Percentiles rank a stretch among this genome's conserved stretches.
Evolutionary conservation across 2,888 invertebrate species (phyloP).

Genomic region (Mimachlamys varia): DNA sequence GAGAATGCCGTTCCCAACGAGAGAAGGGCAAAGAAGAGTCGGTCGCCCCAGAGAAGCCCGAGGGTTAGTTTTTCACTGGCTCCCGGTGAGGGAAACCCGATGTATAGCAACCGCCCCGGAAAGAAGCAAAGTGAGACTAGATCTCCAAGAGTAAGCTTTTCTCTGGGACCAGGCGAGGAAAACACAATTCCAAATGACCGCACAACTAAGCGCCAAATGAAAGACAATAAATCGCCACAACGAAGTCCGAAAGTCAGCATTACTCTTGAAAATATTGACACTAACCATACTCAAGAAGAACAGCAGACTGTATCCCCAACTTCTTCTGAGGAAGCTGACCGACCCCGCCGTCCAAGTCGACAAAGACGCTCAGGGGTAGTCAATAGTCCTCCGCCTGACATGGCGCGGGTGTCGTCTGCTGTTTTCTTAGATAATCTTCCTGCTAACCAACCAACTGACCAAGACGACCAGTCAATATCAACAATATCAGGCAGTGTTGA

Average conservation of each 20-base stretch:
- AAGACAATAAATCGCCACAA: background rate
- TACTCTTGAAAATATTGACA: background rate
- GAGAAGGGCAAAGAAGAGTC: background rate
- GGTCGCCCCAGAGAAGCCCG: background rate
- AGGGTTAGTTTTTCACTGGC: background rate
- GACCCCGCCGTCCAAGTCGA: slow-evolving; percentile 28
- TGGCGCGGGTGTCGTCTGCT: background rate
- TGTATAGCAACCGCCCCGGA: background rate
- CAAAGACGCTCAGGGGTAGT: slow-evolving; percentile 51
- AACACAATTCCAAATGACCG: background rate
- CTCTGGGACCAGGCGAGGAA: background rate
- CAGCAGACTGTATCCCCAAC: background rate
- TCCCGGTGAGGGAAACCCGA: background rate
- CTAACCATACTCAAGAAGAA: background rate
- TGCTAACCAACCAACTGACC: background rate
- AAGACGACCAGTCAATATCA: slow-evolving; percentile 28
- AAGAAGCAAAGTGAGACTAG: background rate
- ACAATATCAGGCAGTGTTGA: background rate
- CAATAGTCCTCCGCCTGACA: slow-evolving; percentile 40
- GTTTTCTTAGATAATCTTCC: background rate
- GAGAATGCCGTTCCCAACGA: background rate
- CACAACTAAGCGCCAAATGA: background rate
- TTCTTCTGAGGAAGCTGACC: background rate
- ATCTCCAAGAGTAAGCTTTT: slow-evolving; percentile 23
- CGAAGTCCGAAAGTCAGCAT: slow-evolving; percentile 3